Evolutionary conservation across 2,888 invertebrate species (phyloP).

Genomic region (Frankliniella fusca): DNA sequence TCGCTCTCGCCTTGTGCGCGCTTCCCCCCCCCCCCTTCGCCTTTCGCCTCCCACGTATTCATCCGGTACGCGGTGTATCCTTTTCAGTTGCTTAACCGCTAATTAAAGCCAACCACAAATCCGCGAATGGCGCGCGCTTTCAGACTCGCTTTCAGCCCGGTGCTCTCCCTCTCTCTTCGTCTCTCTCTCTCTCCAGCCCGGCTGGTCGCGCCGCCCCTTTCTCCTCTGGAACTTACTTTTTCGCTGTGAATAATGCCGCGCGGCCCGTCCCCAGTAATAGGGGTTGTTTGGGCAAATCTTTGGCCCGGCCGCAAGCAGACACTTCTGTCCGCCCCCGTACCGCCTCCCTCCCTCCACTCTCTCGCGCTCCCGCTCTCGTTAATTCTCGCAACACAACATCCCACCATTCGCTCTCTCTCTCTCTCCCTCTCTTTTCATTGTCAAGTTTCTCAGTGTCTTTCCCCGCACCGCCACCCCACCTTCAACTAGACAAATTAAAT

Average conservation of each 20-base stretch:
- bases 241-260: no score
- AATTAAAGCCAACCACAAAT: not conserved
- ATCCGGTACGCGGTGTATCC: not conserved
- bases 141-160: not conserved
- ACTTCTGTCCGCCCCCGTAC: no score
- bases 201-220: not conserved
- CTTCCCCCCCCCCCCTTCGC: not conserved
- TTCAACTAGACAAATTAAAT: not conserved
- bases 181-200: not conserved
- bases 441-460: not conserved
- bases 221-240: not conserved
- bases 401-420: not conserved
- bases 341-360: not conserved
- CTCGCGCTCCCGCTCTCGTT: not conserved
- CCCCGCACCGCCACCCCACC: no score
- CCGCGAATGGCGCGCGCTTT: not conserved
- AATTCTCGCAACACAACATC: not conserved
- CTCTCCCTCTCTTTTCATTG: not conserved
- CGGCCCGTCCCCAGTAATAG: no score
- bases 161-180: not conserved
- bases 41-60: not conserved
- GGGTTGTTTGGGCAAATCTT: no score
- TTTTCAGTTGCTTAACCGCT: conserved; percentile 10
- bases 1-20: not conserved
- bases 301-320: no score